Evolutionary conservation across 2,113 vertebrate species (phyloP), one percentile per base, ranked within the genome.

Genomic region (Podarcis cretensis): DNA sequence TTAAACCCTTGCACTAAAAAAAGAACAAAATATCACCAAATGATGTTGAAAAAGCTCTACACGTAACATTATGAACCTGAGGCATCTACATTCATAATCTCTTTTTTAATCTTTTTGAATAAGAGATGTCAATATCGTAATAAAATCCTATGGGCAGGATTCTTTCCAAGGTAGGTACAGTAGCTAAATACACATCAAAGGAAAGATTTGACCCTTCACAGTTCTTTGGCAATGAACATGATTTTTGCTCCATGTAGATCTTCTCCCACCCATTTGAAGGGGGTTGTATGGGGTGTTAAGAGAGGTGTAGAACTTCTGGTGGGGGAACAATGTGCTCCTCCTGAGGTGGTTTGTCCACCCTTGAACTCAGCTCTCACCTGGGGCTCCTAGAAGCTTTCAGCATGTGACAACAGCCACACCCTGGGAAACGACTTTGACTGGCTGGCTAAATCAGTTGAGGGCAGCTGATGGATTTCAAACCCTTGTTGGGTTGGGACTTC

Each of bases 11-110:
- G 75, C 91, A 85, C 78, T 21, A 23, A 59, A 78, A 71, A 27
- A 84, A 87, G 82, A 87, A 80, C 6, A 89, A 81, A 73, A 8
- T 90, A 91, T n/a, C 16, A 57, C 77, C 84, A 68, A 81, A 89
- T 80, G 82, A 2, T 27, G 2, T 83, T 87, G 37, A 43, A 91
- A 90, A 84, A 25, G 7, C 48, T 89, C 14, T 18, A 12, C 27
- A 77, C 57, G 43, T 85, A 84, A 79, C 1, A 16, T 10, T 75
- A 40, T n/a, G 71, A 85, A 86, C 3, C 25, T 75, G 2, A 18
- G 89, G 0, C 1, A 91, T 37, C 37, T 37, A 37, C 37, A 37
- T 91, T 92, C 77, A 85, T 65, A 65, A 43, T 43, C 43, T 43
- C 40, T 43, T 32, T 84, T n/a, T 3, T 89, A 89, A 81, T 1